A percentile compares a stretch with the other conserved stretches of the same genome.
Evolutionary conservation across 2,113 vertebrate species (phyloP).

Genomic region (Prionailurus bengalensis): DNA sequence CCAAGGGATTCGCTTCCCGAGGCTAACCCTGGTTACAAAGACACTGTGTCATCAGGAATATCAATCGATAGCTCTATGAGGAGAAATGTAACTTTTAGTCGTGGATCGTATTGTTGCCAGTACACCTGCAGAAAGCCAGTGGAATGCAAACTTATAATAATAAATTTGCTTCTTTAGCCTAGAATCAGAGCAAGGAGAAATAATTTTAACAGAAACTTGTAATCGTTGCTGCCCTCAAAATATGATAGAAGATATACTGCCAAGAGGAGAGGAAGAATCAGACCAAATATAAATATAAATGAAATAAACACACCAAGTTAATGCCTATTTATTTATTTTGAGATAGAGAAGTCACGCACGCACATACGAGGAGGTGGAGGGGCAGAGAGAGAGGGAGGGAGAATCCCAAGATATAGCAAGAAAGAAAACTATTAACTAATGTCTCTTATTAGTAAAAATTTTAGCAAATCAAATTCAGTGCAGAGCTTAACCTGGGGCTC

Average conservation of each 20-base stretch:
- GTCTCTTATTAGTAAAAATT: not conserved
- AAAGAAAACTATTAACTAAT: not conserved
- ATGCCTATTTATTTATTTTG: too few species aligned
- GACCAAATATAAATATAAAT: constrained; percentile 13
- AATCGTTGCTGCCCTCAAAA: not conserved
- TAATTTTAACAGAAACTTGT: constrained; percentile 7
- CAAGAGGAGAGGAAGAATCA: not conserved
- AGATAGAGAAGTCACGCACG: too few species aligned
- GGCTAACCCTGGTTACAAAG: not conserved
- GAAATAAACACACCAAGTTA: not conserved
- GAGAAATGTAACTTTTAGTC: constrained; percentile 5
- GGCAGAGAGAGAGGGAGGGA: too few species aligned
- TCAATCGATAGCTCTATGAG: not conserved
- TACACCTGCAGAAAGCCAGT: not conserved
- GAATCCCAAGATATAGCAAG: not conserved
- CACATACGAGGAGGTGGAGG: too few species aligned
- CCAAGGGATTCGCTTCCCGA: not conserved
- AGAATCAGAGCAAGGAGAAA: constrained; percentile 10
- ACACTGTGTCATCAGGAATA: not conserved
- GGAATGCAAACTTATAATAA: not conserved
- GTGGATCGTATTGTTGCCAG: not conserved
- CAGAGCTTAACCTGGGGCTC: too few species aligned
- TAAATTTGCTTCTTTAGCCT: not conserved
- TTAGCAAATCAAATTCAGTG: not conserved
- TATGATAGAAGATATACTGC: not conserved